phyloP scores from a whole-genome alignment of 2,113 vertebrate genomes.

The Hoplias malabaricus region DNA sequence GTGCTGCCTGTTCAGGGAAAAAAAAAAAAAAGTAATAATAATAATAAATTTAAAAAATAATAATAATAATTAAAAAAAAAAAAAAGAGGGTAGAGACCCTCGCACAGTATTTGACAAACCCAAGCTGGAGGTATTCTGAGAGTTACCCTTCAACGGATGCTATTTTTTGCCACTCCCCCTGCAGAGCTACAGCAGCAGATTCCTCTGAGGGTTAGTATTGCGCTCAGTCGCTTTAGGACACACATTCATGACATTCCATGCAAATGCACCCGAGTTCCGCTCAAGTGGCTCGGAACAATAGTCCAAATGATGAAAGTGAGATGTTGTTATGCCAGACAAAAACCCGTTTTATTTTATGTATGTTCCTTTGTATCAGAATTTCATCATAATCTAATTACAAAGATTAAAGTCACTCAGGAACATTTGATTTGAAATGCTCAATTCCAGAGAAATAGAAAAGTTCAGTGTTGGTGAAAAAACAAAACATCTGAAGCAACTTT shows the following conservation, averaged over 20 bases:
- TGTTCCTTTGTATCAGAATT: too few species aligned
- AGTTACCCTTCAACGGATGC: not conserved
- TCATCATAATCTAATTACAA: too few species aligned
- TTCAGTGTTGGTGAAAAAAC: too few species aligned
- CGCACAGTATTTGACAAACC: constrained; percentile 15
- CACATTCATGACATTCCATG: constrained; percentile 29
- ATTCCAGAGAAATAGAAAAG: too few species aligned
- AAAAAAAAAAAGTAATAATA: too few species aligned
- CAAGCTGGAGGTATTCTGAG: not conserved
- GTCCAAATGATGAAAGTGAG: not conserved
- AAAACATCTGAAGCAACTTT: too few species aligned
- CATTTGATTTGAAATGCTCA: too few species aligned
- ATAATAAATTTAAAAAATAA: too few species aligned
- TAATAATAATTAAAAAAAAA: too few species aligned
- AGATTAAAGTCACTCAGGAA: too few species aligned
- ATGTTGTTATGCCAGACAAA: not conserved
- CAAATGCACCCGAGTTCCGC: constrained; percentile 41
- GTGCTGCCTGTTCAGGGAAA: too few species aligned
- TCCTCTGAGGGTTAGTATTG: constrained; percentile 5
- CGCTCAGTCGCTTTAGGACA: constrained; percentile 1
- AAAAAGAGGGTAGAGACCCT: not conserved
- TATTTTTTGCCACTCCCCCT: constrained; percentile 2
- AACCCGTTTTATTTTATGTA: too few species aligned
- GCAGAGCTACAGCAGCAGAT: constrained; percentile 17
- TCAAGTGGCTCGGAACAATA: not conserved